Percentiles rank a stretch among this genome's conserved stretches.
Conservation (phyloP, 1,140 invertebrate genomes). For the Drosophila saltans region DNA sequence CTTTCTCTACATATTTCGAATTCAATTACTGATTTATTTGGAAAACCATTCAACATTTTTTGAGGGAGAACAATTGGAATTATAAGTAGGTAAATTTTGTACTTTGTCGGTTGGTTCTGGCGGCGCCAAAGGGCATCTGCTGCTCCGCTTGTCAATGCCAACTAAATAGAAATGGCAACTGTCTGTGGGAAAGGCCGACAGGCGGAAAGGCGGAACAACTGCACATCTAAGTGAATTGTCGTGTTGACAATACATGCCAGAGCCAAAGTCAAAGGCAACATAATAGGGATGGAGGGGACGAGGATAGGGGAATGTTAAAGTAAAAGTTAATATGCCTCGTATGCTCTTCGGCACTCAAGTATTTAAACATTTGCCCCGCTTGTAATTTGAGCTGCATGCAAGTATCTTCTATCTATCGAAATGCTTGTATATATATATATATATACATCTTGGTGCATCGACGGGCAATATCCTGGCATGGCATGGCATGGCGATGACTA, state of each 20-base stretch:
- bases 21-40: slow-evolving; percentile 12
- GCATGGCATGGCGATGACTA: slow-evolving; percentile 3
- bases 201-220: slow-evolving; percentile 16
- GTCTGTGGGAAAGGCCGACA: slow-evolving; percentile 3
- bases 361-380: slow-evolving; percentile 78
- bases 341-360: slow-evolving; percentile 67
- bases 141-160: slow-evolving; percentile 6
- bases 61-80: slow-evolving; percentile 3
- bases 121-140: slow-evolving; percentile 4
- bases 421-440: slow-evolving; percentile 15
- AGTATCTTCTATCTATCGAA: slow-evolving; percentile 53
- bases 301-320: slow-evolving; percentile 23
- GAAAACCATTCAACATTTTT: slow-evolving; percentile 5
- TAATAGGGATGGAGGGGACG: not conserved
- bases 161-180: slow-evolving; percentile 9
- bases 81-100: slow-evolving; percentile 2
- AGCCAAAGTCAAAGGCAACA: slow-evolving; percentile 32
- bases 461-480: not conserved
- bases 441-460: slow-evolving; percentile 7
- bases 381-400: slow-evolving; percentile 76
- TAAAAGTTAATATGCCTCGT: slow-evolving; percentile 77
- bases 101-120: slow-evolving; percentile 7
- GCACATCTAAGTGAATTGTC: slow-evolving; percentile 76
- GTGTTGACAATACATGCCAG: slow-evolving; percentile 68
- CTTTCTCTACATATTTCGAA: not conserved